A percentile compares a stretch with the other conserved stretches of the same genome.
Evolutionary conservation across 2,113 vertebrate species (phyloP).

Genomic region (Serranochromis macrocephalus): DNA sequence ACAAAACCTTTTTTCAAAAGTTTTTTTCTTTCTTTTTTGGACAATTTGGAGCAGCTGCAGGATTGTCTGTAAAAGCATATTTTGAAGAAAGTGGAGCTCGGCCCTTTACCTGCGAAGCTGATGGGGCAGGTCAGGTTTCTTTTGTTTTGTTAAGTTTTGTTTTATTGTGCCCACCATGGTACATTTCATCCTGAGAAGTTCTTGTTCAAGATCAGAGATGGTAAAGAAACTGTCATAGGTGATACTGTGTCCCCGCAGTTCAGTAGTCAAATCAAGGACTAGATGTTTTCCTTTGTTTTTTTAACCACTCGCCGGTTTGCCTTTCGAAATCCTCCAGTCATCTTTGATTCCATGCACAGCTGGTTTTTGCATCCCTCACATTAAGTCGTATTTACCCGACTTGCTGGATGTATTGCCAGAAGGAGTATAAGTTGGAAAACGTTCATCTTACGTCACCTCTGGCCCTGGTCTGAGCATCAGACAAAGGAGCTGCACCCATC

Average conservation of each 20-base stretch:
- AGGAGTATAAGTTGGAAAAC: not conserved
- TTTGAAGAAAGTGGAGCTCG: not conserved
- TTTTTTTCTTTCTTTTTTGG: not conserved
- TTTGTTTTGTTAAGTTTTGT: not conserved
- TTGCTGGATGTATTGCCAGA: not conserved
- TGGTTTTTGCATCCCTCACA: not conserved
- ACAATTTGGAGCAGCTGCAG: not conserved
- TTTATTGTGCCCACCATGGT: not conserved
- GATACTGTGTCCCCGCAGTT: not conserved
- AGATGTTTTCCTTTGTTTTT: not conserved
- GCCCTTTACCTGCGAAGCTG: not conserved
- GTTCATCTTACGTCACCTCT: not conserved
- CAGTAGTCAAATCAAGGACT: not conserved
- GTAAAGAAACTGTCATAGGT: not conserved
- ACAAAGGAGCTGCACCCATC: not conserved
- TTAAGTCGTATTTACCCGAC: not conserved
- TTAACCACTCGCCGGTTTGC: not conserved
- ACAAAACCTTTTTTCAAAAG: accelerated
- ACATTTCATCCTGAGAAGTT: not conserved
- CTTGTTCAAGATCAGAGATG: not conserved
- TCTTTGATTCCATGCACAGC: not conserved
- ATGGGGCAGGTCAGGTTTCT: not conserved
- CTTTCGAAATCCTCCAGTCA: not conserved
- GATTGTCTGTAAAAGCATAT: not conserved
- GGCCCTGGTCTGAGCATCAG: not conserved